Evolutionary conservation across 1,140 invertebrate species (phyloP).

Genomic region (Saccostrea cuccullata): DNA sequence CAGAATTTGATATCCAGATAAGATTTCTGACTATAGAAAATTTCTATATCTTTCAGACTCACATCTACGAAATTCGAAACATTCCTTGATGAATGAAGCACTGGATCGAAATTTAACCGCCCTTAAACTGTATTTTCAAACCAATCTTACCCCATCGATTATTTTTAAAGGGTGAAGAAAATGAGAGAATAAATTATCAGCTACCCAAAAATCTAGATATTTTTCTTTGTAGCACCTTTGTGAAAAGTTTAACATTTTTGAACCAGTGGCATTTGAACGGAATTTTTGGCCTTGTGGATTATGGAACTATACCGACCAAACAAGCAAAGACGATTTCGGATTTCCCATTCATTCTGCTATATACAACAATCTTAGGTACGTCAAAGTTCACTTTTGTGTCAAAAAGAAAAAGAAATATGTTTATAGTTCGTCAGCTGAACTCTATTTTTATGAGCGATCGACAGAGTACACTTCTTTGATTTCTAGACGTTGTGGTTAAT

Average conservation of each 20-base stretch:
- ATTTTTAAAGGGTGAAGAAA: neutral
- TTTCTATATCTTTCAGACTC: no score
- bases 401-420: no score
- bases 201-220: neutral
- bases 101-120: no score
- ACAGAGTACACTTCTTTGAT: no score
- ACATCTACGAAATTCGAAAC: no score
- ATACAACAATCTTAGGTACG: constrained; percentile 24
- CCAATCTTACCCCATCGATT: neutral
- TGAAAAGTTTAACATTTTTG: neutral
- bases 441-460: neutral
- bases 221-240: neutral
- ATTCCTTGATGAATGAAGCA: no score
- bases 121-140: no score
- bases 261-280: constrained; percentile 11
- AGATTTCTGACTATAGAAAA: no score
- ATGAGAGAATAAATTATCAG: neutral
- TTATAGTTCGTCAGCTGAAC: no score
- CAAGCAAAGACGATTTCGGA: neutral
- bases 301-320: constrained; percentile 2
- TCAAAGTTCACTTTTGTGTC: no score
- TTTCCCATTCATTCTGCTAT: constrained; percentile 17
- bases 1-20: no score
- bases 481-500: no score
- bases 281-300: constrained; percentile 21